A percentile compares a stretch with the other conserved stretches of the same genome.
phyloP scores from a whole-genome alignment of 2,888 invertebrate genomes.

The Thera britannica region DNA sequence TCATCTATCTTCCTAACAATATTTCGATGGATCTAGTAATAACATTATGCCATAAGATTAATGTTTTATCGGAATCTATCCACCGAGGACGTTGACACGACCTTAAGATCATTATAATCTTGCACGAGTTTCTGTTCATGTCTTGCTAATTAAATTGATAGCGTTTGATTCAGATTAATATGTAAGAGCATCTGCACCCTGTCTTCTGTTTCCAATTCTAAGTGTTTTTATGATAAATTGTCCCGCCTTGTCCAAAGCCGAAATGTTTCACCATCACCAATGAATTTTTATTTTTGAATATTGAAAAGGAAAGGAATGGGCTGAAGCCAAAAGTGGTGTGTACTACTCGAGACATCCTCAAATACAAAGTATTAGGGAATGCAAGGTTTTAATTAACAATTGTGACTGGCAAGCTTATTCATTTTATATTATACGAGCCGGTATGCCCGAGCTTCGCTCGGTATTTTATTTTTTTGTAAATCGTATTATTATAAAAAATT shows the following conservation, averaged over 20 bases:
- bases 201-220: too few relatives aligned
- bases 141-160: conserved; percentile 13
- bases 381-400: background rate
- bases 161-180: conserved; percentile 5
- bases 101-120: conserved; percentile 14
- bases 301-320: too few relatives aligned
- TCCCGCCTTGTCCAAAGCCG: too few relatives aligned
- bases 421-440: too few relatives aligned
- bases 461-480: too few relatives aligned
- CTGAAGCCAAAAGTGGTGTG: background rate
- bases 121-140: conserved; percentile 13
- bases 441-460: too few relatives aligned
- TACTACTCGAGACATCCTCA: background rate
- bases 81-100: conserved; percentile 5
- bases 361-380: background rate
- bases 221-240: too few relatives aligned
- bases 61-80: background rate
- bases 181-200: too few relatives aligned
- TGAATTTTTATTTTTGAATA: too few relatives aligned
- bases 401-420: background rate
- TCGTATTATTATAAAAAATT: too few relatives aligned
- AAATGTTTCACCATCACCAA: too few relatives aligned
- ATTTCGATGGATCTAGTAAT: background rate
- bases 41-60: background rate
- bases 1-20: background rate